Conservation (phyloP, 2,888 invertebrate species). For the Spicauda simplicius region DNA sequence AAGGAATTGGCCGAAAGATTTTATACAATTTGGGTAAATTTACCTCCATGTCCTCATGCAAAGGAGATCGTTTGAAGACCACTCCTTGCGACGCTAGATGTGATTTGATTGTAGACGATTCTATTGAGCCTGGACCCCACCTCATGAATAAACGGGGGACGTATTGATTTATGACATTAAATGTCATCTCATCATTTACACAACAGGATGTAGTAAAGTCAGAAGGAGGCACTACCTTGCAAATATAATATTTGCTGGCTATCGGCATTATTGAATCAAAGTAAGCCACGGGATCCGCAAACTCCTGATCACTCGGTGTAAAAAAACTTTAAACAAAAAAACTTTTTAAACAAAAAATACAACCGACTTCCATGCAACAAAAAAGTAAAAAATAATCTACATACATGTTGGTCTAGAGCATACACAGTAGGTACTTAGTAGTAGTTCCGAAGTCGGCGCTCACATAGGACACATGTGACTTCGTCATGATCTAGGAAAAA, state of each 20-base stretch:
- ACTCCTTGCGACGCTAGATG: no score
- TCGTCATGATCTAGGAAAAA: no score
- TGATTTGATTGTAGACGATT: constrained; percentile 93
- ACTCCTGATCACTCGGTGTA: no score
- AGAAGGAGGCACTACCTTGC: constrained; percentile 93
- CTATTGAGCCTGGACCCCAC: constrained; percentile 95
- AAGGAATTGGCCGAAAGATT: constrained; percentile 93
- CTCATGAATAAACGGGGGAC: constrained; percentile 93
- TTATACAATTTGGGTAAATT: constrained; percentile 94
- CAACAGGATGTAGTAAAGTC: constrained; percentile 91
- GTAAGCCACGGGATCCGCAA: constrained; percentile 94
- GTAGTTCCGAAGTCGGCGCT: no score
- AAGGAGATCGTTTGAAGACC: no score
- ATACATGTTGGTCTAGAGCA: no score
- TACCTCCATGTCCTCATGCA: constrained; percentile 96
- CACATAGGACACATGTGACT: no score
- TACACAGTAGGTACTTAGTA: no score
- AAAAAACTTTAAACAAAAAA: no score
- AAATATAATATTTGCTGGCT: constrained; percentile 93
- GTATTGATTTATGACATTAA: constrained; percentile 95
- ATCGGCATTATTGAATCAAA: constrained; percentile 91
- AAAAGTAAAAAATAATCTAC: no score
- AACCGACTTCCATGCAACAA: no score
- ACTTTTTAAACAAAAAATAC: no score
- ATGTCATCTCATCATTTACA: constrained; percentile 93